Evolutionary conservation across 37 sponge, comb jelly and placozoan species (phyloP), one percentile per base, ranked within the genome.

Genomic region (Aphrocallistes beatrix): DNA sequence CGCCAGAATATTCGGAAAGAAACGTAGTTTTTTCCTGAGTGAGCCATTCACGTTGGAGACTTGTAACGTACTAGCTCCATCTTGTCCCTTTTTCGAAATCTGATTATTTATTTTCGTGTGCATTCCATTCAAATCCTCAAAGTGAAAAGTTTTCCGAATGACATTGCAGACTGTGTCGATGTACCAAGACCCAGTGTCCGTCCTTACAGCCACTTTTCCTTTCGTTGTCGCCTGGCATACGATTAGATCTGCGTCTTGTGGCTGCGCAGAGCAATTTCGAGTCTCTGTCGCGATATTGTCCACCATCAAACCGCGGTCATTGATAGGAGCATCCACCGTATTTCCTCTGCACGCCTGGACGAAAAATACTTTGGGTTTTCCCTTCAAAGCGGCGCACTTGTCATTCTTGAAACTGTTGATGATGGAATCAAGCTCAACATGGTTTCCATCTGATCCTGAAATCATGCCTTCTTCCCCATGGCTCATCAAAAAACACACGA

Each of bases 291-390:
- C n/a, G 1, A 21, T 6, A 60, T 13, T 21, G 10, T 19, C n/a
- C 6, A 8, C n/a, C 6, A 25, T 30, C 17, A 21, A 17, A 25
- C 3, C 3, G 75, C n/a, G n/a, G 10, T 19, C 8, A 19, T 60
- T 21, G 28, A 25, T 60, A 25, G 75, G 75, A 32, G 34, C 34
- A 13, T 60, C 75, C 3, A 60, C 75, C 8, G 34, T 60, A 60
- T 60, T 60, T 60, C 75, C 75, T 60, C 75, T 60, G 75, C 75
- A 60, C 6, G 75, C 75, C n/a, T 60, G 75, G 10, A 60, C 75
- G 21, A 60, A 60, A 30, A 60, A 60, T 60, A 60, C 34, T 60
- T 60, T 60, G 32, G 75, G 75, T 13, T 60, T 60, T 60, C 75
- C 75, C n/a, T 60, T 19, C 3, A 60, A 30, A 25, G 75, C 28